Percentiles rank a stretch among this genome's conserved stretches.
These are phyloP conservation scores for Sparus aurata DNA, from an alignment of 2,797 vertebrate genomes.

Conservation along the genomic window DNA sequence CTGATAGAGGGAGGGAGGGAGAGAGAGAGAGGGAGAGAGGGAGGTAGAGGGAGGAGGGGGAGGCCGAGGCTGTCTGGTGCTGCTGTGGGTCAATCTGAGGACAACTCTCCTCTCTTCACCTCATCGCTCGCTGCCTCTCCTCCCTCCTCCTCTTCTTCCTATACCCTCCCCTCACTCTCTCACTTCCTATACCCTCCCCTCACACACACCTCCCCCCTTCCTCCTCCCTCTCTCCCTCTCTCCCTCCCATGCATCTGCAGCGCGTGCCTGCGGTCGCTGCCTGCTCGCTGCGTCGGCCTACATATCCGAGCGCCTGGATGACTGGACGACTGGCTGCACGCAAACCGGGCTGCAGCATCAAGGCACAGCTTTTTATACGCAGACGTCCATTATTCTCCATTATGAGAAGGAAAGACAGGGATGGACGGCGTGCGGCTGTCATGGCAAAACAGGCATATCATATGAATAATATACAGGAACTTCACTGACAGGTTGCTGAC, in stretches of 20 bases:
- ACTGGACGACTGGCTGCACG: constrained; percentile 46
- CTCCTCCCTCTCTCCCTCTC: not conserved
- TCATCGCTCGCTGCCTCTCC: not conserved
- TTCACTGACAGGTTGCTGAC: not conserved
- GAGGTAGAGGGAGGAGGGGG: not conserved
- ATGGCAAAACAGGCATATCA: not conserved
- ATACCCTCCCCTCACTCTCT: constrained; percentile 21
- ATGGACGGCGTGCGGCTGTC: not conserved
- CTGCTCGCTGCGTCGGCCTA: constrained; percentile 64
- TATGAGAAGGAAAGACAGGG: not conserved
- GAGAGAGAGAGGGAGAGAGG: not conserved
- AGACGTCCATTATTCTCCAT: constrained; percentile 3
- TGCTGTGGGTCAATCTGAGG: constrained; percentile 79
- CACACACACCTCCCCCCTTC: not conserved
- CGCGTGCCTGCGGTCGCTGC: constrained; percentile 48
- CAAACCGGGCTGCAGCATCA: constrained; percentile 14
- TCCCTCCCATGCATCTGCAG: constrained; percentile 18
- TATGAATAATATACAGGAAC: not conserved
- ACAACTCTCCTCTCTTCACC: constrained; percentile 68
- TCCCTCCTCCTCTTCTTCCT: not conserved
- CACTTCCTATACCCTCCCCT: constrained; percentile 39
- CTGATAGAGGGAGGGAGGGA: constrained; percentile 6
- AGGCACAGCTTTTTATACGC: constrained; percentile 10
- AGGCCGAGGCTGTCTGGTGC: constrained; percentile 69
- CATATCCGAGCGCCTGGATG: constrained; percentile 57